Conservation (phyloP, 2,888 invertebrate species). For the Galerucella pusilla region DNA sequence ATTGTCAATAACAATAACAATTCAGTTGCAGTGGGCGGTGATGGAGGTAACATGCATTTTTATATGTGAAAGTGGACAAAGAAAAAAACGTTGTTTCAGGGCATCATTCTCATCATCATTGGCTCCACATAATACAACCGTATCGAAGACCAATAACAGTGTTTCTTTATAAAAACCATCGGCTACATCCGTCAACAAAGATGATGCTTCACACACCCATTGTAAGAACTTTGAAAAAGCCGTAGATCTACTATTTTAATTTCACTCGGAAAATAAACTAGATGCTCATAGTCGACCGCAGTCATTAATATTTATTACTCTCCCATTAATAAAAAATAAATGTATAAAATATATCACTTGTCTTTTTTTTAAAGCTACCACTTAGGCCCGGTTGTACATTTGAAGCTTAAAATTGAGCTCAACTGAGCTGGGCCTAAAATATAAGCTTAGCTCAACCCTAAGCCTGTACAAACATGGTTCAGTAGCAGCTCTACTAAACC, state of each 20-base stretch:
- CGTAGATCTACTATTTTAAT: not conserved
- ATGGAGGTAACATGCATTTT: not conserved
- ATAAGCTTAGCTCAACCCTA: no score
- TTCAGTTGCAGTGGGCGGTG: not conserved
- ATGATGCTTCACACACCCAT: constrained; percentile 41
- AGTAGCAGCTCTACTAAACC: no score
- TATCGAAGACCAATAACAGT: constrained; percentile 44
- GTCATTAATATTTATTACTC: no score
- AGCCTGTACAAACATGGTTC: no score
- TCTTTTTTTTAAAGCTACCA: no score
- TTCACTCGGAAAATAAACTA: no score
- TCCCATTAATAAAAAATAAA: no score
- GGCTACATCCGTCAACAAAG: constrained; percentile 27
- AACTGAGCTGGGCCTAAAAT: no score
- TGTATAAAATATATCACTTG: no score
- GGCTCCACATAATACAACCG: constrained; percentile 39
- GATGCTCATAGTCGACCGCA: no score
- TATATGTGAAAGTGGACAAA: not conserved
- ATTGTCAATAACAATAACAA: not conserved
- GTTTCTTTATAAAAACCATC: constrained; percentile 45
- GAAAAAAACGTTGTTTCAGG: constrained; percentile 35
- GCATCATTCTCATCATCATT: constrained; percentile 28
- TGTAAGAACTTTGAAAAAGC: constrained; percentile 28
- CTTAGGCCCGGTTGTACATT: no score
- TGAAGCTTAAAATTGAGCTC: no score